phyloP scores from a whole-genome alignment of 2,797 vertebrate genomes.

The Tokudaia tokunoshimensis region DNA sequence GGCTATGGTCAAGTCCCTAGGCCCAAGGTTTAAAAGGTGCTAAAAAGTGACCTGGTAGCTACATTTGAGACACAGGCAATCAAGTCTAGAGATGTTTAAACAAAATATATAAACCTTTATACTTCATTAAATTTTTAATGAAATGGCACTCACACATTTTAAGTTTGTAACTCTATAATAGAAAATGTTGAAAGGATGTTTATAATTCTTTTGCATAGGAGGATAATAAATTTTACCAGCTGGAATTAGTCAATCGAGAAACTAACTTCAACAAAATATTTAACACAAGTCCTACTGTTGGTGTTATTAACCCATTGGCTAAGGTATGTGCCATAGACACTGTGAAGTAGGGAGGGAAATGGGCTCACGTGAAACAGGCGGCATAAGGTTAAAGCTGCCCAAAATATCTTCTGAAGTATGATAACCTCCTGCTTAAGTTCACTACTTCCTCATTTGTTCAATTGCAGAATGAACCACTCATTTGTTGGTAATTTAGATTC shows the following conservation, averaged over 20 bases:
- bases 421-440: slow-evolving; percentile 40
- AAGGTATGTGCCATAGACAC: slow-evolving; percentile 92
- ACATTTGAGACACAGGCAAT: background rate
- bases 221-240: slow-evolving; percentile 99
- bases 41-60: background rate
- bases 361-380: background rate
- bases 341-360: slow-evolving; percentile 51
- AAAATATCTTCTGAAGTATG: slow-evolving; percentile 48
- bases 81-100: slow-evolving; percentile 42
- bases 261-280: slow-evolving; percentile 99
- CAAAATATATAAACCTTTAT: background rate
- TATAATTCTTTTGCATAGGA: slow-evolving; percentile 93
- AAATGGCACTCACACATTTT: slow-evolving; percentile 67
- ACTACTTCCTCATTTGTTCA: slow-evolving; percentile 48
- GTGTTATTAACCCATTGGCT: slow-evolving; percentile 98
- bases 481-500: slow-evolving; percentile 4
- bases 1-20: background rate
- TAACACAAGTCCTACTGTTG: slow-evolving; percentile 98
- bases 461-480: slow-evolving; percentile 55
- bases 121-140: slow-evolving; percentile 68
- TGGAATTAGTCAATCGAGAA: slow-evolving; percentile 99
- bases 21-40: background rate
- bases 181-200: slow-evolving; percentile 87
- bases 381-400: slow-evolving; percentile 26
- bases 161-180: slow-evolving; percentile 72